Evolutionary conservation across 2,888 invertebrate species (phyloP), one percentile per base, ranked within the genome.

Genomic region (Lasiommata megera): DNA sequence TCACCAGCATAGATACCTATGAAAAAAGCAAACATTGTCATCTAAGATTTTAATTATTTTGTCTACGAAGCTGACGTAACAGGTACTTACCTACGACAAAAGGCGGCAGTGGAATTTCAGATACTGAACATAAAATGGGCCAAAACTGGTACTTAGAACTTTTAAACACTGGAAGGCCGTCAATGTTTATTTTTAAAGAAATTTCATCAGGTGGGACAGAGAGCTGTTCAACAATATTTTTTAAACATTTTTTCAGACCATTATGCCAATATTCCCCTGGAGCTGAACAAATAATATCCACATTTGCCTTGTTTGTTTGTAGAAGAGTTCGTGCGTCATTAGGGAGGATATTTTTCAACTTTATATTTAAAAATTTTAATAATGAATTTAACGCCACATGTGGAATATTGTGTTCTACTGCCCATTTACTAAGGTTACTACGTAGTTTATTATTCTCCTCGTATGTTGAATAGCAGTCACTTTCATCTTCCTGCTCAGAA

Each of bases 141-240:
- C 66, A 66, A 31, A 66, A 53, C 40, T 66, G 54, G 1, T 58
- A 11, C 50, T 52, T 56, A 3, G 66, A 64, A 46, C 66, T 66
- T 8, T 63, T 63, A 12, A 37, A 63, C 5, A 62, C 36, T 31
- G 66, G 66, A n/a, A 64, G 44, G 0, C 66, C 66, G 44, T 66
- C 23, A 23, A 23, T 23, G 23, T 23, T 23, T 23, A 23, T 23
- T 23, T 23, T 23, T 23, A 23, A 23, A 64, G 31, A 63, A 56
- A 56, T 63, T 65, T 29, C 60, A 31, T 36, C 54, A 23, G 18
- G n/a, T 38, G 18, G 23, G n/a, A 50, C 36, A 17, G 37, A 37
- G 37, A 37, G 37, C 37, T 37, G 12, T 44, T 54, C 29, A 14
- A 56, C 23, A 54, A 48, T 54, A n/a, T 48, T 50, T 52, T 54